These are phyloP conservation scores for Neuroscelio doddi DNA, from an alignment of 2,888 invertebrate genomes.

Conservation along the genomic window DNA sequence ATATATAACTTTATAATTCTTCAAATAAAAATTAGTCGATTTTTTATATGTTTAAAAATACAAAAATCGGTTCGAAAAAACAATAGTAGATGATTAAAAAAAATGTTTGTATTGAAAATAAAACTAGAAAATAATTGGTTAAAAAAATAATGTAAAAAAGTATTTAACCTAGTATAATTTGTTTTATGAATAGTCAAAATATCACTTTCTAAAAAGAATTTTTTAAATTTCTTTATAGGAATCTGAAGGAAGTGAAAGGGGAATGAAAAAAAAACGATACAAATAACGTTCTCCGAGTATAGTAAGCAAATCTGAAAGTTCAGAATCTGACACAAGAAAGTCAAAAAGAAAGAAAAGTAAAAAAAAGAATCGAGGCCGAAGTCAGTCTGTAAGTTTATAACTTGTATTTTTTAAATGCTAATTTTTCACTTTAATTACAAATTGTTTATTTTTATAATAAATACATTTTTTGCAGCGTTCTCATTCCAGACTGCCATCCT, in stretches of 20 bases:
- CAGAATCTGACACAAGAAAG: constrained; percentile 74
- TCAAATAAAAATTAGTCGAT: too few relatives aligned
- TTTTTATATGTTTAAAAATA: too few relatives aligned
- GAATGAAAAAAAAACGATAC: constrained; percentile 65
- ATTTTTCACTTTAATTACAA: not conserved
- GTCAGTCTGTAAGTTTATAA: constrained; percentile 70
- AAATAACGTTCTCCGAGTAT: constrained; percentile 67
- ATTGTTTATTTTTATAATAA: constrained; percentile 15
- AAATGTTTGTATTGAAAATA: too few relatives aligned
- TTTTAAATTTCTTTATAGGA: constrained; percentile 53
- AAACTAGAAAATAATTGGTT: too few relatives aligned
- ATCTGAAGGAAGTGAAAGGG: constrained; percentile 68
- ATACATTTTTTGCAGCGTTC: constrained; percentile 60
- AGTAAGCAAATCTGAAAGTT: constrained; percentile 79
- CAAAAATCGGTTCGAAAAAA: too few relatives aligned
- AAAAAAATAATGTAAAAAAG: too few relatives aligned
- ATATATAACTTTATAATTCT: too few relatives aligned
- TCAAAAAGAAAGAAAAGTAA: constrained; percentile 73
- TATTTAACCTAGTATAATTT: not conserved
- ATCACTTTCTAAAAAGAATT: not conserved
- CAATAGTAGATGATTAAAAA: too few relatives aligned
- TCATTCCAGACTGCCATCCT: constrained; percentile 71
- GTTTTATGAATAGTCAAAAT: not conserved
- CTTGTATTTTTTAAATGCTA: constrained; percentile 3
- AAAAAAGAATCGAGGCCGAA: constrained; percentile 74